Conservation (phyloP, 2,888 invertebrate genomes). For the Clostera curtula region DNA sequence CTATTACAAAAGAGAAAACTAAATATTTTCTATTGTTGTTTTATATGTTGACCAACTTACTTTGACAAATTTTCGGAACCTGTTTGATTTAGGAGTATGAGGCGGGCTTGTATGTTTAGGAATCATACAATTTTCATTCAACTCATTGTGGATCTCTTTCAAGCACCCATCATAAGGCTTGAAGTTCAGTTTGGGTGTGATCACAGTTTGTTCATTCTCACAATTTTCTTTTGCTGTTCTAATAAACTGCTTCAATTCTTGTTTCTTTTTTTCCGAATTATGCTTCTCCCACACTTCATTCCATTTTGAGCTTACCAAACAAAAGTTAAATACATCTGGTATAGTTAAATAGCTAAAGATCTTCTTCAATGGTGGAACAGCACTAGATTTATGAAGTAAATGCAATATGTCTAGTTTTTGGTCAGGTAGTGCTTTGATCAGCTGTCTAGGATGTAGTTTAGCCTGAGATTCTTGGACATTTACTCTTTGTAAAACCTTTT, state of each 20-base stretch:
- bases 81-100: slow-evolving; percentile 53
- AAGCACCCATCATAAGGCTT: slow-evolving; percentile 32
- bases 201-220: slow-evolving; percentile 35
- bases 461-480: slow-evolving; percentile 25
- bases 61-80: slow-evolving; percentile 55
- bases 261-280: slow-evolving; percentile 37
- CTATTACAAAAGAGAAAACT: no score
- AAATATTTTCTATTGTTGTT: not conserved
- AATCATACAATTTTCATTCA: slow-evolving; percentile 22
- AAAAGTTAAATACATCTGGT: slow-evolving; percentile 57
- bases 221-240: slow-evolving; percentile 50
- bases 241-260: slow-evolving; percentile 35
- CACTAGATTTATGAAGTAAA: slow-evolving; percentile 40
- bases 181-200: slow-evolving; percentile 23
- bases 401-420: slow-evolving; percentile 59
- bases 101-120: slow-evolving; percentile 40
- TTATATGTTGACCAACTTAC: slow-evolving; percentile 23
- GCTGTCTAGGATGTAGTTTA: slow-evolving; percentile 27
- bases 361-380: slow-evolving; percentile 44
- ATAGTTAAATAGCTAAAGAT: slow-evolving; percentile 51
- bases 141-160: slow-evolving; percentile 51
- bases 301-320: slow-evolving; percentile 54
- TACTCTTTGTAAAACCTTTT: slow-evolving; percentile 36
- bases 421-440: slow-evolving; percentile 42
- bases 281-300: slow-evolving; percentile 43